Conservation (phyloP, 2,888 invertebrate genomes). For the Philereme vetulata region DNA sequence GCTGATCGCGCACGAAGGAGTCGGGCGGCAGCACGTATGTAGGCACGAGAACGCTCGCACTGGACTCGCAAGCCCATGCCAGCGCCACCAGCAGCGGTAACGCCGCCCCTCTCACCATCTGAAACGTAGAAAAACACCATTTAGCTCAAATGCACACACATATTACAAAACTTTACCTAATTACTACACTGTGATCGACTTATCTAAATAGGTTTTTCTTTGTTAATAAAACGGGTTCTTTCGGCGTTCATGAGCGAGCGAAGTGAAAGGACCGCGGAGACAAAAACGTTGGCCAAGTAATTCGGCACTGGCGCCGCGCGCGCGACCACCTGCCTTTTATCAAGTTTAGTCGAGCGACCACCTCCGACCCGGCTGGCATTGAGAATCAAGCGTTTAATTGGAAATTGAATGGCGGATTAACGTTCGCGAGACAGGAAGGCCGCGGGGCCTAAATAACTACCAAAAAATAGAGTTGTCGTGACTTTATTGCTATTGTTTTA, state of each 20-base stretch:
- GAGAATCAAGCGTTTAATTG: slow-evolving; percentile 81
- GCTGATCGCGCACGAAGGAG: slow-evolving; percentile 80
- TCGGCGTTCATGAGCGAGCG: slow-evolving; percentile 68
- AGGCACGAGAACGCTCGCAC: slow-evolving; percentile 78
- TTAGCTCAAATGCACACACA: slow-evolving; percentile 57
- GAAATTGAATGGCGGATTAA: slow-evolving; percentile 79
- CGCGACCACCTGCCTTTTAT: slow-evolving; percentile 78
- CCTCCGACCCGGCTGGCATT: slow-evolving; percentile 79
- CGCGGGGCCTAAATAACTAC: slow-evolving; percentile 69
- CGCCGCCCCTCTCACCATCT: slow-evolving; percentile 84
- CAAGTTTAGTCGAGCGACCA: slow-evolving; percentile 69
- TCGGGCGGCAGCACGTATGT: slow-evolving; percentile 82
- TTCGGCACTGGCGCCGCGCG: slow-evolving; percentile 72
- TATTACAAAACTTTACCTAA: slow-evolving; percentile 41
- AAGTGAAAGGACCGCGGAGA: slow-evolving; percentile 79
- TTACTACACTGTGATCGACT: slow-evolving; percentile 61
- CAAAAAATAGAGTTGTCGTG: slow-evolving; percentile 64
- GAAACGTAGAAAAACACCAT: slow-evolving; percentile 71
- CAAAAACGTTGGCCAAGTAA: slow-evolving; percentile 71
- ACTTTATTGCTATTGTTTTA: slow-evolving; percentile 48
- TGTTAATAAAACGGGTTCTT: slow-evolving; percentile 61
- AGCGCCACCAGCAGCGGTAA: slow-evolving; percentile 76
- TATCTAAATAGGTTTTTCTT: slow-evolving; percentile 74
- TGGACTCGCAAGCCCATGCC: slow-evolving; percentile 69
- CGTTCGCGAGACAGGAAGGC: slow-evolving; percentile 74